Percentiles rank a stretch among this genome's conserved stretches.
Conservation (phyloP, 23 tunicate genomes). For the Corella eumyota region DNA sequence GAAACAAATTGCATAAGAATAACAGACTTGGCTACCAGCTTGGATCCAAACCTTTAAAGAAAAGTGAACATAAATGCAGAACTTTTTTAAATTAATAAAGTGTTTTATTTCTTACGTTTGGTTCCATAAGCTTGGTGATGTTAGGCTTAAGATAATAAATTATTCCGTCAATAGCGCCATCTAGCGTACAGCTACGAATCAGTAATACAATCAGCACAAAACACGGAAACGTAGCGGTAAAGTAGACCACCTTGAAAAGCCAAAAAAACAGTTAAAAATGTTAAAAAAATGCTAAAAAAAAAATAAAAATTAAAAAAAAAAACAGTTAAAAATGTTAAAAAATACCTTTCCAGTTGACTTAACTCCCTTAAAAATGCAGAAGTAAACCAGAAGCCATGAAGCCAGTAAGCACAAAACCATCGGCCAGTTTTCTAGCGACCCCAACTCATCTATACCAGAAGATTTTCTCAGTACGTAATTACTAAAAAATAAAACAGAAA, state of each 20-base stretch:
- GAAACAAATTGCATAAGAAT: slow-evolving; percentile 47
- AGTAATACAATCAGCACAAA: slow-evolving; percentile 15
- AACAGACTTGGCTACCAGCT: slow-evolving; percentile 57
- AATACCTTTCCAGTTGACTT: slow-evolving; percentile 52
- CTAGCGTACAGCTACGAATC: slow-evolving; percentile 21
- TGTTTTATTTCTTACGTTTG: slow-evolving; percentile 9
- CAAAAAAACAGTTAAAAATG: too few relatives aligned
- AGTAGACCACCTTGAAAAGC: slow-evolving; percentile 49
- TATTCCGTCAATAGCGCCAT: slow-evolving; percentile 29
- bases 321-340: too few relatives aligned
- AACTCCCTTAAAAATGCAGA: slow-evolving; percentile 42
- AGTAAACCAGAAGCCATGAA: slow-evolving; percentile 41
- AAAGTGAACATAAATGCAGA: background rate
- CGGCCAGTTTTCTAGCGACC: slow-evolving; percentile 37
- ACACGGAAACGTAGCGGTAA: slow-evolving; percentile 38
- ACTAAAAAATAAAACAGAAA: slow-evolving; percentile 8
- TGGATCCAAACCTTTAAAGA: slow-evolving; percentile 44
- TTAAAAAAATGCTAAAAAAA: background rate
- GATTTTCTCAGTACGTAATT: slow-evolving; percentile 32
- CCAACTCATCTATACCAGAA: slow-evolving; percentile 23
- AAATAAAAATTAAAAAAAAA: too few relatives aligned
- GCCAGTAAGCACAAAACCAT: slow-evolving; percentile 16
- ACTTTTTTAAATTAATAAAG: background rate
- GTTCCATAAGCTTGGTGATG: slow-evolving; percentile 25
- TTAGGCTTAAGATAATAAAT: slow-evolving; percentile 24